phyloP scores from a whole-genome alignment of 1,140 invertebrate genomes.

The Drosophila insularis region DNA sequence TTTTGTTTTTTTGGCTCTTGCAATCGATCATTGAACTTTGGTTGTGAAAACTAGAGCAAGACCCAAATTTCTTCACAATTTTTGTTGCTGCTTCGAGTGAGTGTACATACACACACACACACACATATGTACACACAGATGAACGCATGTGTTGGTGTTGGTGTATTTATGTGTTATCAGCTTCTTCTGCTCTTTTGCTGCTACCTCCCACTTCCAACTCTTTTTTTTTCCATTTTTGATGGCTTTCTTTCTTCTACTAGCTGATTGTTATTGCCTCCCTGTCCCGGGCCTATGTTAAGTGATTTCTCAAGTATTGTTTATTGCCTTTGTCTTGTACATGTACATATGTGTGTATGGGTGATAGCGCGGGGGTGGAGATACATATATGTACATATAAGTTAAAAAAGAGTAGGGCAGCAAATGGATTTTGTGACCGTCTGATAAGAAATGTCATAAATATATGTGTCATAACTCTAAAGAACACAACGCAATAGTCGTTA shows the following conservation, averaged over 20 bases:
- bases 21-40: constrained; percentile 81
- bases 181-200: constrained; percentile 47
- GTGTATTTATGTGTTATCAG: constrained; percentile 58
- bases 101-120: neutral
- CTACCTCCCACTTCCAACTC: constrained; percentile 31
- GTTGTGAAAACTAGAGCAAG: constrained; percentile 81
- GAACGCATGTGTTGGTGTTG: neutral
- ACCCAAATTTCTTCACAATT: constrained; percentile 76
- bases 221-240: constrained; percentile 25
- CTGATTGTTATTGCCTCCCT: constrained; percentile 48
- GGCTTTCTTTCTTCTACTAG: constrained; percentile 60
- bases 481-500: constrained; percentile 12
- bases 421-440: constrained; percentile 35
- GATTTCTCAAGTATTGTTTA: constrained; percentile 57
- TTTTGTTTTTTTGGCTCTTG: constrained; percentile 56
- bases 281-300: constrained; percentile 53
- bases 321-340: constrained; percentile 34
- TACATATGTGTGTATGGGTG: neutral
- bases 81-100: constrained; percentile 27
- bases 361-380: neutral
- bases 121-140: neutral
- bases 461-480: constrained; percentile 2
- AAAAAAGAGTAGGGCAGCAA: constrained; percentile 23
- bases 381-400: neutral
- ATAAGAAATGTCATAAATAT: constrained; percentile 37